Conservation (phyloP, 2,113 vertebrate genomes). For the Heterocephalus glaber region DNA sequence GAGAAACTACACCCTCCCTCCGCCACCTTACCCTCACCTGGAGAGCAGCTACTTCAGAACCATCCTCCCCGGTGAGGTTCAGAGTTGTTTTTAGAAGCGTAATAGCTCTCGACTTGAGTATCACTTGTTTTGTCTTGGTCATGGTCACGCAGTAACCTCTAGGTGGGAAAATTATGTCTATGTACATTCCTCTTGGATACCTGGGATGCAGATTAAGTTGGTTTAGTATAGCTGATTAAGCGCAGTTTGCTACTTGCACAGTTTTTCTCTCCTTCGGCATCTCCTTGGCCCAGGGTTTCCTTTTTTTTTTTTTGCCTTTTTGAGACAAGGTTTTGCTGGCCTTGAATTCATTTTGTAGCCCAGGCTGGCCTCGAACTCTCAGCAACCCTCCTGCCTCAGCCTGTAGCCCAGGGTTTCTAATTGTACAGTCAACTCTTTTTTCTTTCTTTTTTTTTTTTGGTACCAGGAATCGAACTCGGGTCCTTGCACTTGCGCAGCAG, state of each 20-base stretch:
- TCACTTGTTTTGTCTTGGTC: neutral
- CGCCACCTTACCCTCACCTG: slow-evolving; percentile 97
- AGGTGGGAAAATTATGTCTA: neutral
- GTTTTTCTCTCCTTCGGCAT: neutral
- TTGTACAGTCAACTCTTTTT: too few species aligned
- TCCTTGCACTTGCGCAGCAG: too few species aligned
- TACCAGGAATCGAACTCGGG: too few species aligned
- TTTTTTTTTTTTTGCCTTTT: too few species aligned
- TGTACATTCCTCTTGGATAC: neutral
- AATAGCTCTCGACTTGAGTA: neutral
- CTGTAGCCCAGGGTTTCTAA: neutral
- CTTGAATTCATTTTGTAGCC: too few species aligned
- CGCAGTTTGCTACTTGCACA: neutral
- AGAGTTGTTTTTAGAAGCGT: neutral
- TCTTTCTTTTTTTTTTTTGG: too few species aligned
- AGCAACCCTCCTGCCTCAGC: too few species aligned
- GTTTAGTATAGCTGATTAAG: neutral
- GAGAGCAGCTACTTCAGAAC: slow-evolving; percentile 99
- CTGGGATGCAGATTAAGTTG: too few species aligned
- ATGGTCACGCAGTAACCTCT: neutral
- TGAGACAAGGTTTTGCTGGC: too few species aligned
- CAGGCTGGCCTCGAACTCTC: too few species aligned
- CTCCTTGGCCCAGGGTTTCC: neutral
- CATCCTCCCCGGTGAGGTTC: slow-evolving; percentile 93
- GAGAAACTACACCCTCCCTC: slow-evolving; percentile 97